A percentile compares a stretch with the other conserved stretches of the same genome.
phyloP scores from a whole-genome alignment of 2,797 vertebrate genomes.

The Tenualosa ilisha region DNA sequence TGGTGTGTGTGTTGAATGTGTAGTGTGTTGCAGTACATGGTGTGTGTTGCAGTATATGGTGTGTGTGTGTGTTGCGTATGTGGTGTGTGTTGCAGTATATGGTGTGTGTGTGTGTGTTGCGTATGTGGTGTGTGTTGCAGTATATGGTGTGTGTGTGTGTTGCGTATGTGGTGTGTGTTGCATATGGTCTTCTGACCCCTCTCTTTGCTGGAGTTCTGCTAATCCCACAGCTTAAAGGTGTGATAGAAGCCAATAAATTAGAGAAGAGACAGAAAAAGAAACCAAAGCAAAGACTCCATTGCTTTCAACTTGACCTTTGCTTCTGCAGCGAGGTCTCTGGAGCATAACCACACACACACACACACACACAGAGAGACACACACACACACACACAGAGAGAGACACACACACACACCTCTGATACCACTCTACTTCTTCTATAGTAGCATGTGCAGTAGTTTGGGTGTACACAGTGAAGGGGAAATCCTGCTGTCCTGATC shows the following conservation, averaged over 20 bases:
- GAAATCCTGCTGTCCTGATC: neutral
- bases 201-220: neutral
- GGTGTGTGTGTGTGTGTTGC: no score
- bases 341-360: constrained; percentile 26
- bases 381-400: neutral
- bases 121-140: no score
- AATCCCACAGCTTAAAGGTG: neutral
- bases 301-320: neutral
- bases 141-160: no score
- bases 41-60: no score
- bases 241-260: neutral
- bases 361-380: neutral
- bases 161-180: no score
- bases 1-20: no score
- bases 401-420: neutral
- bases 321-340: neutral
- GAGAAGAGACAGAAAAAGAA: neutral
- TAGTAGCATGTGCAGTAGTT: constrained; percentile 31
- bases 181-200: no score
- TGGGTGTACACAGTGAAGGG: constrained; percentile 30
- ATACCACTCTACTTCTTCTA: neutral
- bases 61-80: no score
- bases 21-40: no score
- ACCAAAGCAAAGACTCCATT: neutral
- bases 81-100: no score